Base-by-base conservation (phyloP, 2,888 invertebrate genomes). In the Diadegma fenestrale region DNA sequence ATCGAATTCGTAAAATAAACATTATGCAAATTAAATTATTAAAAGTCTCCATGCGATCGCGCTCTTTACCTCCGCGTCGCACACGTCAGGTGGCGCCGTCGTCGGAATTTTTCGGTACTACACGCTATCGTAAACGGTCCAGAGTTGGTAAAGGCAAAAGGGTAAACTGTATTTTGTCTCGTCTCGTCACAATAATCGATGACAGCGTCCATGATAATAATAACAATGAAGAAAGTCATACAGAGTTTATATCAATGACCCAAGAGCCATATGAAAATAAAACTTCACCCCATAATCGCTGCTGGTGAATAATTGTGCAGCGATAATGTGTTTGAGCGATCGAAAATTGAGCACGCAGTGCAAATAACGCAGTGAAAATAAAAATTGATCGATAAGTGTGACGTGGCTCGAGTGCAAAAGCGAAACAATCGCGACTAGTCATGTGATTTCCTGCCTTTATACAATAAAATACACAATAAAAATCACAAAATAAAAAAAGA, bases 361-460 rank as follows among this genome's bases (percentile, higher is more conserved):
- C 54, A 17, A 10, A 19, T 19, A 54, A 33, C 37, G n/a, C 19
- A 54, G 48, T 63, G 43, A 66, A 72, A 19, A 14, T 54, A 8
- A 10, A 37, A 7, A 19, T 30, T 54, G 54, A 72, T 72, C 54
- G 71, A 72, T 72, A 37, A 72, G 22, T 37, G 58, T 61, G 73
- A 73, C 73, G 73, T 73, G 73, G 54, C 54, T 58, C 41, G 8
- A 73, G 73, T 41, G 73, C 41, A 17, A 17, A 61, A 43, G 43
- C 26, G 58, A 37, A 72, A 51, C 5, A 37, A 19, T 17, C 37
- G 30, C 10, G 12, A 19, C n/a, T n/a, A 58, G n/a, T 41, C 58
- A 58, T 26, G 14, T 37, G 14, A 54, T 54, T 17, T 73, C 54
- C 33, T 41, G 6, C 4, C 14, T 10, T 43, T 19, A 14, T 2